Percentiles rank a stretch among this genome's conserved stretches.
phyloP scores from a whole-genome alignment of 1,140 invertebrate species.

The Drosophila quadrilineata region DNA sequence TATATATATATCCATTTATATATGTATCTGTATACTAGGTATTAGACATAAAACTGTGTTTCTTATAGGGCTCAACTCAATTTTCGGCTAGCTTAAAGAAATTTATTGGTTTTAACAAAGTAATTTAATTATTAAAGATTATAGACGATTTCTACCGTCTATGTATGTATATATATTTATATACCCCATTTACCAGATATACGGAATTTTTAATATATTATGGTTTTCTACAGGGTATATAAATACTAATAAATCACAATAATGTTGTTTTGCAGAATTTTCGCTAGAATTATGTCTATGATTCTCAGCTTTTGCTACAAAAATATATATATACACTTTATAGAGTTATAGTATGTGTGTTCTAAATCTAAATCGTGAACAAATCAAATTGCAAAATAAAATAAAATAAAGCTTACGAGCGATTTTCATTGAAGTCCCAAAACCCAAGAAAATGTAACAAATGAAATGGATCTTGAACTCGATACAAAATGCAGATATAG shows the following conservation, averaged over 20 bases:
- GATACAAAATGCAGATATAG: too few species aligned
- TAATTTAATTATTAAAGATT: constrained; percentile 23
- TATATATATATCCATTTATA: constrained; percentile 41
- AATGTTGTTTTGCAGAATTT: constrained; percentile 70
- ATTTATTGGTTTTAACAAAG: constrained; percentile 56
- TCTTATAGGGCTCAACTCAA: constrained; percentile 48
- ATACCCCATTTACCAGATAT: constrained; percentile 11
- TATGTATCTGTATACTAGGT: constrained; percentile 36
- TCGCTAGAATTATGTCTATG: constrained; percentile 62
- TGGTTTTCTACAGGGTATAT: constrained; percentile 27
- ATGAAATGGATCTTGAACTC: constrained; percentile 35
- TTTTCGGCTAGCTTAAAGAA: constrained; percentile 55
- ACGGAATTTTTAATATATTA: constrained; percentile 25
- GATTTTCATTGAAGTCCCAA: constrained; percentile 31
- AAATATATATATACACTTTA: constrained; percentile 63
- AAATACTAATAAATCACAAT: constrained; percentile 76
- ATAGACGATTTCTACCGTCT: constrained; percentile 28
- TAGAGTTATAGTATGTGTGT: too few species aligned
- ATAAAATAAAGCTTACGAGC: constrained; percentile 25
- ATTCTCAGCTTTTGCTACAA: constrained; percentile 52
- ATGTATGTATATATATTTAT: constrained; percentile 24
- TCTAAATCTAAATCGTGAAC: constrained; percentile 39
- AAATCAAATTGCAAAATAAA: constrained; percentile 27
- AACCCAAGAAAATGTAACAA: constrained; percentile 34
- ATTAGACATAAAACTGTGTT: constrained; percentile 52